Evolutionary conservation across 1,140 invertebrate genomes (phyloP).

Genomic region (Triops cancriformis): DNA sequence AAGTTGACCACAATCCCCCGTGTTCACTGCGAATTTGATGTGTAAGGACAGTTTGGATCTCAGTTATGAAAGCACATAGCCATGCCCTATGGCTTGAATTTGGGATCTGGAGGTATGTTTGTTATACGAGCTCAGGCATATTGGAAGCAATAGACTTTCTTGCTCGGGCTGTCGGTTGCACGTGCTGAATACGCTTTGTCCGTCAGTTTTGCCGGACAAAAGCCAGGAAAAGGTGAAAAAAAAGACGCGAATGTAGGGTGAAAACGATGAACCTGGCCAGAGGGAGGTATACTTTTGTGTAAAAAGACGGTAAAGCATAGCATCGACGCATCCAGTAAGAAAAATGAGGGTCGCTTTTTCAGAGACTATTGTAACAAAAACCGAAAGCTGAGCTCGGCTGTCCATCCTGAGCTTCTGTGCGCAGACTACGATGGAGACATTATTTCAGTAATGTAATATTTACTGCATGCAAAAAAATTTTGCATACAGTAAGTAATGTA

Average conservation of each 20-base stretch:
- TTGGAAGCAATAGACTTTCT: background rate
- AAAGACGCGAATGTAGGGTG: constrained; percentile 1
- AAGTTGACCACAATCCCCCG: background rate
- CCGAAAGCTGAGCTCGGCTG: background rate
- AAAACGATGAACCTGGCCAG: constrained; percentile 4
- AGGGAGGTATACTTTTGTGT: background rate
- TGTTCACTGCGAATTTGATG: background rate
- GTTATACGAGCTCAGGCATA: background rate
- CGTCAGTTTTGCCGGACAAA: background rate
- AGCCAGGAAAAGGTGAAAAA: constrained; percentile 5
- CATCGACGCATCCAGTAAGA: background rate
- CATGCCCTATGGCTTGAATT: background rate
- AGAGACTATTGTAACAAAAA: background rate
- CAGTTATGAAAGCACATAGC: background rate
- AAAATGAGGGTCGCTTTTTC: constrained; percentile 4
- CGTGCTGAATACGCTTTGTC: constrained; percentile 4
- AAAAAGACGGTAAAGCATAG: background rate
- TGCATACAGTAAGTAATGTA: too few species aligned
- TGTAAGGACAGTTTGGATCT: background rate
- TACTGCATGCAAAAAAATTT: too few species aligned
- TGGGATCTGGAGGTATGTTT: background rate
- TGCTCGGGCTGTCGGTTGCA: constrained; percentile 2
- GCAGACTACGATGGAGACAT: background rate
- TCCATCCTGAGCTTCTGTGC: background rate
- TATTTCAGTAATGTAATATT: too few species aligned